A percentile compares a stretch with the other conserved stretches of the same genome.
These are phyloP conservation scores for Sebastes kiyomatsui DNA, from an alignment of 2,797 vertebrate genomes.

Conservation along the genomic window DNA sequence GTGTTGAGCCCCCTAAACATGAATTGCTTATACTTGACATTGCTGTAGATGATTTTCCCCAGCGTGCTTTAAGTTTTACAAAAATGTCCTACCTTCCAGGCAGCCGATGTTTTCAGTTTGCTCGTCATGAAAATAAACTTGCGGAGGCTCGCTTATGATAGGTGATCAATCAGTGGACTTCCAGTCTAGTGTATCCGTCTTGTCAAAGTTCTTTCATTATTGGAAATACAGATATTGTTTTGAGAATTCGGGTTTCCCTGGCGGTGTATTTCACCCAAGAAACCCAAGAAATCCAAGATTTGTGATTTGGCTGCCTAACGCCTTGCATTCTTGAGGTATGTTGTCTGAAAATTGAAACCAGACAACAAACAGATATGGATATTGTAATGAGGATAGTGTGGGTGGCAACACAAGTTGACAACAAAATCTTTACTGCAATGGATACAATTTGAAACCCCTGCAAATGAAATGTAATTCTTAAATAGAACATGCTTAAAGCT, in stretches of 20 bases:
- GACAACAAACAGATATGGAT: not conserved
- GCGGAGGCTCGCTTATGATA: not conserved
- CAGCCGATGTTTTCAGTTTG: not conserved
- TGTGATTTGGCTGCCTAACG: not conserved
- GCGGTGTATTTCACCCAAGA: slow-evolving; percentile 1
- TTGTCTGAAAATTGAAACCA: not conserved
- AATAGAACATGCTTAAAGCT: not conserved
- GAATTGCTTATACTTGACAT: not conserved
- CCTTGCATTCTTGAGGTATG: not conserved
- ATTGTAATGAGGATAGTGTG: not conserved
- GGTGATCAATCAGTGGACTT: not conserved
- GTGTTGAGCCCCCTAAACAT: not conserved
- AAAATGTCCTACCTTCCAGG: not conserved
- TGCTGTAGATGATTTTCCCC: not conserved
- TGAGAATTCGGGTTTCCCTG: not conserved
- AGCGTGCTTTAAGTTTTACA: not conserved
- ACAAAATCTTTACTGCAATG: not conserved
- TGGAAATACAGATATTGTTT: slow-evolving; percentile 4
- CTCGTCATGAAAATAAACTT: not conserved
- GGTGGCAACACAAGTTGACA: not conserved
- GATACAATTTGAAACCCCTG: not conserved
- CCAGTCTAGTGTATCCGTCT: not conserved
- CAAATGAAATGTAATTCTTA: not conserved
- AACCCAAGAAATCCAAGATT: not conserved
- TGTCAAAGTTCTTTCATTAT: not conserved